These are phyloP conservation scores for Liparis tanakae DNA, from an alignment of 2,797 vertebrate genomes.

Conservation along the genomic window DNA sequence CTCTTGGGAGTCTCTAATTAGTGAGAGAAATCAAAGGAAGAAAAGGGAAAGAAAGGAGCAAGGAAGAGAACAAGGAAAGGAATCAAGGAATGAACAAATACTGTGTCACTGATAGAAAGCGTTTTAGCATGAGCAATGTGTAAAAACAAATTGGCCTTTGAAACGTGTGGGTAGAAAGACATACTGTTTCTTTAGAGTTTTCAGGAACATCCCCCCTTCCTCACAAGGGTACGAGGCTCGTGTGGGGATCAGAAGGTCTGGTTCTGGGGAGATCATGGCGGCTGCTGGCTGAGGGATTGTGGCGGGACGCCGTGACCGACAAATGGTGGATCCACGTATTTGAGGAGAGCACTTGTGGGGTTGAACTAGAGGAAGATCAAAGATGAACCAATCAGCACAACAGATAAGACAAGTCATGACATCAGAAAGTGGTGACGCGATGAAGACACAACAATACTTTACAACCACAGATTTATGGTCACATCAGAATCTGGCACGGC, in stretches of 20 bases:
- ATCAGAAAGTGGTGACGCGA: neutral
- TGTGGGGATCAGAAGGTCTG: constrained; percentile 93
- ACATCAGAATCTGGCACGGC: neutral
- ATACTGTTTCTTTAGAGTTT: constrained; percentile 92
- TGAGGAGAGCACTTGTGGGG: constrained; percentile 87
- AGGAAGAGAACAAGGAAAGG: neutral
- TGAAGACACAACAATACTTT: neutral
- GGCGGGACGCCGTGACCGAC: constrained; percentile 86
- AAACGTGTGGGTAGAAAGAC: constrained; percentile 40
- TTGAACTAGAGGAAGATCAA: constrained; percentile 68
- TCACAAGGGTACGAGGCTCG: constrained; percentile 88
- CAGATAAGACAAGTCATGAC: neutral
- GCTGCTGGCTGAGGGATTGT: constrained; percentile 81
- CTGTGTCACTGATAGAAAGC: neutral
- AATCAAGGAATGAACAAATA: constrained; percentile 12
- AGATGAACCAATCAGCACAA: constrained; percentile 27
- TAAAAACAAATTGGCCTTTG: neutral
- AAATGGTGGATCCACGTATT: constrained; percentile 86
- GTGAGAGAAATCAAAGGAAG: constrained; percentile 32
- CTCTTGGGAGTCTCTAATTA: constrained; percentile 90
- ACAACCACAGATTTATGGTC: neutral
- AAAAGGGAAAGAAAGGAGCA: neutral
- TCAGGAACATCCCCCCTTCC: constrained; percentile 88
- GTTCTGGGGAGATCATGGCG: constrained; percentile 87
- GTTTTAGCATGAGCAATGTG: neutral